phyloP scores from a whole-genome alignment of 2,113 vertebrate species.

The Globicephala melas region DNA sequence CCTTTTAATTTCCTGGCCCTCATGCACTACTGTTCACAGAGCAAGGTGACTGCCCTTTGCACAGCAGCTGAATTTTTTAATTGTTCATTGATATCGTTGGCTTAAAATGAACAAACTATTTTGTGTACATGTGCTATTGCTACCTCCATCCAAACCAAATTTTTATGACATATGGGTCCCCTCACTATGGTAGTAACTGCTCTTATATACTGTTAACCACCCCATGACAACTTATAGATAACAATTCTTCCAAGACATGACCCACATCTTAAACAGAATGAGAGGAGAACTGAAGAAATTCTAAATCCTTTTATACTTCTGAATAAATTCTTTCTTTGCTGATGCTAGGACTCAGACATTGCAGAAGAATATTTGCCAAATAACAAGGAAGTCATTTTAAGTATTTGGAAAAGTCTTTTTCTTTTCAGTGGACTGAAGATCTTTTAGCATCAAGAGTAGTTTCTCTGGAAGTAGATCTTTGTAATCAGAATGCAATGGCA shows the following conservation, averaged over 20 bases:
- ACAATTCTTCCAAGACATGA: not conserved
- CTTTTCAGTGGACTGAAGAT: not conserved
- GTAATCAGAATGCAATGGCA: not conserved
- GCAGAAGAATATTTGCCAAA: conserved; percentile 18
- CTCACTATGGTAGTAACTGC: not conserved
- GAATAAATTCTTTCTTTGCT: not conserved
- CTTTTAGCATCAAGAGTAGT: not conserved
- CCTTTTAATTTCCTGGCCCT: conserved; percentile 56
- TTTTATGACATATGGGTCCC: not conserved
- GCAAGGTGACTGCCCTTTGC: not conserved
- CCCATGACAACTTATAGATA: not conserved
- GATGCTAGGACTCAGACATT: not conserved
- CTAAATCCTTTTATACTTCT: not conserved
- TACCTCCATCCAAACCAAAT: not conserved
- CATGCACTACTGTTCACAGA: not conserved
- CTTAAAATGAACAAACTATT: not conserved
- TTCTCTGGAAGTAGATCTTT: not conserved
- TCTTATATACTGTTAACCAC: not conserved
- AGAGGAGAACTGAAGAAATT: not conserved
- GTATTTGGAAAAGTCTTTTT: not conserved
- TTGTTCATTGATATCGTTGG: conserved; percentile 4
- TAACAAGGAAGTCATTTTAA: not conserved
- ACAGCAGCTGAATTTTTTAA: not conserved
- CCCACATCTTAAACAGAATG: not conserved
- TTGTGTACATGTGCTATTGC: not conserved